A percentile compares a stretch with the other conserved stretches of the same genome.
Conservation (phyloP, 2,113 vertebrate species). For the Grallaria varia region DNA sequence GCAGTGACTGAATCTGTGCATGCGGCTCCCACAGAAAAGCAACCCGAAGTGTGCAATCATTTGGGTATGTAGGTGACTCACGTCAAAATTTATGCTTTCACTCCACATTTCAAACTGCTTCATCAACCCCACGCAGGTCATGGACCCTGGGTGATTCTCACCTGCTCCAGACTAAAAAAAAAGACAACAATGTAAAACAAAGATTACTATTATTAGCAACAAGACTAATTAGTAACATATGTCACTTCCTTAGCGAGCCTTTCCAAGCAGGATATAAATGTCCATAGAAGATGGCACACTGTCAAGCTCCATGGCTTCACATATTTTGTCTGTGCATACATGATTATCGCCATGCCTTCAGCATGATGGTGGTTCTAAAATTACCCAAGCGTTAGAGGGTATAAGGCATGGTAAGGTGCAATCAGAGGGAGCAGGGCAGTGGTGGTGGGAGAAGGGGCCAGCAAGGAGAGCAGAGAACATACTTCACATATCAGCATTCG, state of each 20-base stretch:
- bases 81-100: background rate
- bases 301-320: background rate
- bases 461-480: constrained; percentile 44
- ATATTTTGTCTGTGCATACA: constrained; percentile 2
- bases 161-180: constrained; percentile 9
- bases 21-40: background rate
- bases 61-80: background rate
- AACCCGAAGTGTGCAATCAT: background rate
- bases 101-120: background rate
- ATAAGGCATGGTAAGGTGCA: constrained; percentile 3
- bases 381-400: background rate
- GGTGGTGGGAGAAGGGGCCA: constrained; percentile 20
- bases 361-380: constrained; percentile 42
- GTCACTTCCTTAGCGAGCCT: constrained; percentile 4
- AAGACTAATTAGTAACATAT: constrained; percentile 8
- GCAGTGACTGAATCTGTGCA: background rate
- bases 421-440: background rate
- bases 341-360: constrained; percentile 47
- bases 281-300: constrained; percentile 3
- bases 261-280: constrained; percentile 43
- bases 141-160: background rate
- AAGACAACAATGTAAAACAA: background rate
- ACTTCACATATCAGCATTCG: constrained; percentile 30
- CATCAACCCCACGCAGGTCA: background rate
- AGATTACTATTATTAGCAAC: constrained; percentile 33